phyloP scores from a whole-genome alignment of 2,797 vertebrate species.

The Poecilia picta region DNA sequence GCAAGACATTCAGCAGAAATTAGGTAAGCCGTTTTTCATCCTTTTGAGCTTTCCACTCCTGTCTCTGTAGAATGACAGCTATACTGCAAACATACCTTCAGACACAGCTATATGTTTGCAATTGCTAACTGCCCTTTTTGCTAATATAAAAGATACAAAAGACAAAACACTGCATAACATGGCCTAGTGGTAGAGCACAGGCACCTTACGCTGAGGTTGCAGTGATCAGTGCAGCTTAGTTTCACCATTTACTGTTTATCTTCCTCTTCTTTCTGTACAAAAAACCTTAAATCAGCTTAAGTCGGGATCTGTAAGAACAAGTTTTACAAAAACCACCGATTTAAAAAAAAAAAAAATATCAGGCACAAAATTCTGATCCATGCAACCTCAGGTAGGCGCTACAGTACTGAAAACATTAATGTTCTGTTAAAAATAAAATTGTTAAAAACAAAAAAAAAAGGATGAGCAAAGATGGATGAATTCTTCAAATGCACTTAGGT shows the following conservation, averaged over 20 bases:
- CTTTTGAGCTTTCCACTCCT: background rate
- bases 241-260: background rate
- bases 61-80: background rate
- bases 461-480: constrained; percentile 18
- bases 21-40: background rate
- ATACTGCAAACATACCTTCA: background rate
- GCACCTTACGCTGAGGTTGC: background rate
- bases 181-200: too few relatives aligned
- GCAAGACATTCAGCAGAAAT: background rate
- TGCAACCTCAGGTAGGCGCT: background rate
- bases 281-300: background rate
- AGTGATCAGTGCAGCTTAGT: background rate
- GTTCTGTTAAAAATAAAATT: background rate
- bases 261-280: background rate
- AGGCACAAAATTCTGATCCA: background rate
- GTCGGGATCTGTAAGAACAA: background rate
- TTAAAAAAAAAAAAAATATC: background rate
- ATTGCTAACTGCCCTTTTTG: background rate
- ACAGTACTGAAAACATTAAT: background rate
- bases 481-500: constrained; percentile 18
- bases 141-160: background rate
- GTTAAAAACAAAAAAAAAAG: background rate
- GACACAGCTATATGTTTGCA: background rate
- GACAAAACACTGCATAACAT: background rate
- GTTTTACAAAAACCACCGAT: background rate